phyloP scores from a whole-genome alignment of 1,140 invertebrate genomes.

The Anadara kagoshimensis region DNA sequence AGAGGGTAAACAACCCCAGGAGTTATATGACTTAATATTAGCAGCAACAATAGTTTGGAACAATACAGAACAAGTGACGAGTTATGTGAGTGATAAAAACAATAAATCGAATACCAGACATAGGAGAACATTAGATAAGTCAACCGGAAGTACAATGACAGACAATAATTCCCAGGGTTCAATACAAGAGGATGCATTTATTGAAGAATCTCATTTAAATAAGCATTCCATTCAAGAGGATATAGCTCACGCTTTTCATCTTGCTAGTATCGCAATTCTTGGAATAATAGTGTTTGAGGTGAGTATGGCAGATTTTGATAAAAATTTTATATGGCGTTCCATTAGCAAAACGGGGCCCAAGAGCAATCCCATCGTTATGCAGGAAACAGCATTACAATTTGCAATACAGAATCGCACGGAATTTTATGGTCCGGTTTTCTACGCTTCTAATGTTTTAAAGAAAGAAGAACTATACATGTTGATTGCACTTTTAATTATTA shows the following conservation, averaged over 20 bases:
- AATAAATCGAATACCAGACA: no score
- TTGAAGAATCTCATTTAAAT: conserved; percentile 16
- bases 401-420: no score
- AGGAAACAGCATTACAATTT: no score
- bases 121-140: neutral
- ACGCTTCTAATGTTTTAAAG: no score
- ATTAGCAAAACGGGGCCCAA: no score
- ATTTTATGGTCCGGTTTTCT: no score
- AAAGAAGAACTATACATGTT: no score
- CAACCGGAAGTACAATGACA: neutral
- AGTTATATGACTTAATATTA: conserved; percentile 49
- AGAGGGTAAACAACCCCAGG: conserved; percentile 22
- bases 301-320: no score
- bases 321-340: no score
- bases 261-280: conserved; percentile 47
- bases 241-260: conserved; percentile 51
- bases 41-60: conserved; percentile 39
- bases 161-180: neutral
- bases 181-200: neutral
- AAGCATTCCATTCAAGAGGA: conserved; percentile 41
- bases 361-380: no score
- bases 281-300: conserved; percentile 46
- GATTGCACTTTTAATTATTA: no score
- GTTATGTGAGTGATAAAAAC: neutral
- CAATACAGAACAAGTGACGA: neutral